Conservation (phyloP, 2,113 vertebrate genomes). For the Grus americana region DNA sequence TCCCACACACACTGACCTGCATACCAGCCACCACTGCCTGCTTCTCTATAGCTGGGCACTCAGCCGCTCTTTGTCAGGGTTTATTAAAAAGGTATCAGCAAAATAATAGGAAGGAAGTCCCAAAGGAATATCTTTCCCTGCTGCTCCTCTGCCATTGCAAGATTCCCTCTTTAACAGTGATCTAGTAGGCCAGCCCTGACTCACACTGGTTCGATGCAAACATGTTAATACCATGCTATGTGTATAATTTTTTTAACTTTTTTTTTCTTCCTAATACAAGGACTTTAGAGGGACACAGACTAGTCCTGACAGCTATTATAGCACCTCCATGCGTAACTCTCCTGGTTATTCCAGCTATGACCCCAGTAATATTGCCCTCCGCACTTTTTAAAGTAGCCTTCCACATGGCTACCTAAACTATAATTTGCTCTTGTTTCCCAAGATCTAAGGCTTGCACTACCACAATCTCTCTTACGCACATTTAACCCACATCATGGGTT, state of each 20-base stretch:
- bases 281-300: not conserved
- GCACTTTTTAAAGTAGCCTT: not conserved
- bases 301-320: not conserved
- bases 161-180: not conserved
- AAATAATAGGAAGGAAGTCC: not conserved
- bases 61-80: not conserved
- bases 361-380: not conserved
- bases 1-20: not conserved
- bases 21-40: not conserved
- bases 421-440: not conserved
- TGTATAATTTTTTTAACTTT: too few species aligned
- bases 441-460: not conserved
- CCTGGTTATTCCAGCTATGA: not conserved
- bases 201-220: not conserved
- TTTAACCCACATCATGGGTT: not conserved
- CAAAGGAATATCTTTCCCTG: not conserved
- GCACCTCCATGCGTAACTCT: not conserved
- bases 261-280: too few species aligned
- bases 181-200: not conserved
- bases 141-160: not conserved
- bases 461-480: not conserved
- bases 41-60: not conserved
- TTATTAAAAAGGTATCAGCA: not conserved
- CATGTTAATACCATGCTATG: not conserved
- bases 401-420: not conserved